These are phyloP conservation scores for Euclidia mi DNA, from an alignment of 2,888 invertebrate genomes.

Conservation along the genomic window DNA sequence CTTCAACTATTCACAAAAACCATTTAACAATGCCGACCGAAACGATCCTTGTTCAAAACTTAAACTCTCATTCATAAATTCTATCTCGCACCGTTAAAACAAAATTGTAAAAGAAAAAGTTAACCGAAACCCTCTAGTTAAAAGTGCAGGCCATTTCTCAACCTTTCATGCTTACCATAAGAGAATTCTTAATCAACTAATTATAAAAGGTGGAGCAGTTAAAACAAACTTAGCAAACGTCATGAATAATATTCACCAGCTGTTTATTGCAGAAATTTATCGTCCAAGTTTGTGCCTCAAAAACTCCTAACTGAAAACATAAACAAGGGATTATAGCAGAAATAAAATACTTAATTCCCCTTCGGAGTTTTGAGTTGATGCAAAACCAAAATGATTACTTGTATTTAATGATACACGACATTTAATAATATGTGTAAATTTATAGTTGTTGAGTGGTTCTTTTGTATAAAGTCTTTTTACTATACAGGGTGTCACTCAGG, in stretches of 20 bases:
- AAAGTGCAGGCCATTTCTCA: conserved; percentile 58
- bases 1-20: too few relatives aligned
- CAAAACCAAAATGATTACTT: conserved; percentile 35
- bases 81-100: conserved; percentile 40
- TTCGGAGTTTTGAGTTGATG: conserved; percentile 50
- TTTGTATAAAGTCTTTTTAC: too few relatives aligned
- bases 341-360: conserved; percentile 77
- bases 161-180: conserved; percentile 57
- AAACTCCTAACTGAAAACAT: conserved; percentile 83
- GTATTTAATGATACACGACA: conserved; percentile 31
- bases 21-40: conserved; percentile 8
- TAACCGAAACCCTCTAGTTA: conserved; percentile 37
- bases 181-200: conserved; percentile 77
- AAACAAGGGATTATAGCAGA: conserved; percentile 80
- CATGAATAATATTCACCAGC: conserved; percentile 86
- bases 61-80: conserved; percentile 19
- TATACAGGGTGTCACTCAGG: too few relatives aligned
- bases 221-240: conserved; percentile 83
- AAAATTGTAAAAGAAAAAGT: conserved; percentile 38
- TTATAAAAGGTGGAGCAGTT: conserved; percentile 78
- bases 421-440: conserved; percentile 29
- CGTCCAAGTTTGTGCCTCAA: conserved; percentile 78
- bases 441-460: conserved; percentile 1
- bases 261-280: conserved; percentile 85
- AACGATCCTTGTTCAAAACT: conserved; percentile 19